Percentiles rank a stretch among this genome's conserved stretches.
phyloP scores from a whole-genome alignment of 2,888 invertebrate species.

The Synanthedon myopaeformis region DNA sequence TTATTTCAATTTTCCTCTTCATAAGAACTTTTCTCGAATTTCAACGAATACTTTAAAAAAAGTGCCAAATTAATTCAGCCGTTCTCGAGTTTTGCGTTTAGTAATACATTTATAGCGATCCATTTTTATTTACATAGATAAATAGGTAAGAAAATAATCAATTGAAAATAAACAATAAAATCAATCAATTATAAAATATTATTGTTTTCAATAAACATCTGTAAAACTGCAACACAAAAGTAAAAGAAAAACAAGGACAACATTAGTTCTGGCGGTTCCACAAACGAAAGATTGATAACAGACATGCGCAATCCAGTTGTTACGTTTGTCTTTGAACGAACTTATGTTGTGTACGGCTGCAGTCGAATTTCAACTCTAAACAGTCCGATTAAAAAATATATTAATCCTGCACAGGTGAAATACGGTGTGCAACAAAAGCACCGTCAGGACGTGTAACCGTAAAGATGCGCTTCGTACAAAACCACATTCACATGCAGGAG shows the following conservation, averaged over 20 bases:
- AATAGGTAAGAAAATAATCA: too few species aligned
- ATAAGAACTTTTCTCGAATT: too few species aligned
- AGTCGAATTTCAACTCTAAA: constrained; percentile 29
- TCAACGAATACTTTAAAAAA: too few species aligned
- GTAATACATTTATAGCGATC: too few species aligned
- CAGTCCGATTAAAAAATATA: constrained; percentile 21
- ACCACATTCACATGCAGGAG: constrained; percentile 25
- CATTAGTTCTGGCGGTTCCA: constrained; percentile 55
- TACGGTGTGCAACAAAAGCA: constrained; percentile 44
- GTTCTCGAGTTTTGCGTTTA: too few species aligned
- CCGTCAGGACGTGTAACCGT: constrained; percentile 13
- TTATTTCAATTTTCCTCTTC: too few species aligned
- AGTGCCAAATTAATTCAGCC: too few species aligned
- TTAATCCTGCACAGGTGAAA: constrained; percentile 16
- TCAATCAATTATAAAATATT: background rate
- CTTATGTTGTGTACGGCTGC: constrained; percentile 17
- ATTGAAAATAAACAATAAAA: too few species aligned
- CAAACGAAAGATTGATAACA: constrained; percentile 41
- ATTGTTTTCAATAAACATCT: background rate
- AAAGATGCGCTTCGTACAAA: constrained; percentile 33
- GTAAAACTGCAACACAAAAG: constrained; percentile 16
- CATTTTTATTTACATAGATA: too few species aligned
- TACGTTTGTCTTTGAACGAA: constrained; percentile 31
- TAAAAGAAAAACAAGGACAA: constrained; percentile 52
- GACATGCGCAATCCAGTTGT: constrained; percentile 53